Evolutionary conservation across 2,797 vertebrate species (phyloP), one percentile per base, ranked within the genome.

Genomic region (Sebastes cheni): DNA sequence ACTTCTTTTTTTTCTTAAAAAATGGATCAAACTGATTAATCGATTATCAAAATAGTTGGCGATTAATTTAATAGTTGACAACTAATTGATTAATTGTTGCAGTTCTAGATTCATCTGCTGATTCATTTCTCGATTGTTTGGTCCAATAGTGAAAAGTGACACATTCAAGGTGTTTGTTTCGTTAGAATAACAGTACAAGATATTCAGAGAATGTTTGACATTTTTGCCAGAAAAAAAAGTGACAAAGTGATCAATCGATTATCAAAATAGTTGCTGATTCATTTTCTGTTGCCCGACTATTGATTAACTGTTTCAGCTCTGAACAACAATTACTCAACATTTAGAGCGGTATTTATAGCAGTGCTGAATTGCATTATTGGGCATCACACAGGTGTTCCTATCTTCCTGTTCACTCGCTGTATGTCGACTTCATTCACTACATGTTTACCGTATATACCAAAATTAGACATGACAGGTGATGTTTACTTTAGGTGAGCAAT

Each of bases 401-500:
- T 73, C 23, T 69, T 25, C 20, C 52, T 59, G 22, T 55, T 56
- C 55, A 11, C n/a, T 68, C 16, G 14, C 74, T 27, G 39, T 9
- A 32, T 18, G 20, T 66, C 34, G 8, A 23, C 42, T 54, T 18
- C 52, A n/a, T 74, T 77, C 30, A 46, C 30, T 30, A 32, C 75
- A 50, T 83, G 75, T 84, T 87, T 81, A 73, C 65, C 34, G 62
- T 54, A 64, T 11, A 39, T 34, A 30, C 39, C 68, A 67, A 56
- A 75, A 82, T 81, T 60, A 86, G 73, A 87, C 50, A 30, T 55
- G 72, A 73, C 79, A 71, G 75, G 30, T 80, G 59, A 82, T 81
- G 46, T 78, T 86, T 77, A 89, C 74, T 29, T 77, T 22, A 70
- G 29, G 65, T 64, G 65, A 74, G 59, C 62, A 64, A 22, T 71